Percentiles rank a stretch among this genome's conserved stretches.
Conservation (phyloP, 2,797 vertebrate genomes). For the Helarctos malayanus region DNA sequence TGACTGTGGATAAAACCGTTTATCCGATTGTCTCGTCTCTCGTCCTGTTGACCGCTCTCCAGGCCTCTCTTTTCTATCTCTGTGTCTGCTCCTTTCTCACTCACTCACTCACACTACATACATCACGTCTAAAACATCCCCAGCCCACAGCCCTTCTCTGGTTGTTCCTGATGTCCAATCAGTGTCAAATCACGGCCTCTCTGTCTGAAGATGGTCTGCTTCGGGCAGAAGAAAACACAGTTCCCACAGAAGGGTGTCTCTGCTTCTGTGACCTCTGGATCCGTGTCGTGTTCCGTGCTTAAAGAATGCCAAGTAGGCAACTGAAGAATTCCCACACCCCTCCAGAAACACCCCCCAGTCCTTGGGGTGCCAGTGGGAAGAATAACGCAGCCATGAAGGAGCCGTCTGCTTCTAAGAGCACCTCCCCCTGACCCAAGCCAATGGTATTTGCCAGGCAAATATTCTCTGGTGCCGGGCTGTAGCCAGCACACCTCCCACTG, state of each 20-base stretch:
- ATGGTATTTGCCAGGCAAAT: slow-evolving; percentile 57
- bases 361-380: neutral
- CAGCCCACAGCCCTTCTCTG: slow-evolving; percentile 8
- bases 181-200: slow-evolving; percentile 35
- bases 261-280: neutral
- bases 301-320: slow-evolving; percentile 2
- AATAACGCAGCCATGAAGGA: neutral
- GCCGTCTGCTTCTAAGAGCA: slow-evolving; percentile 12
- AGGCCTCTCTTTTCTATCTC: neutral
- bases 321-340: neutral
- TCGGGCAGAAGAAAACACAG: slow-evolving; percentile 44
- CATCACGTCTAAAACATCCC: neutral
- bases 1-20: neutral
- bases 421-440: neutral
- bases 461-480: slow-evolving; percentile 21
- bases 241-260: neutral
- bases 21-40: neutral
- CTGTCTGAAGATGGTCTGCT: neutral
- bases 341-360: neutral
- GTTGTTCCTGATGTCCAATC: neutral
- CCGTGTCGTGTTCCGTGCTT: neutral
- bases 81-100: neutral
- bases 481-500: slow-evolving; percentile 11
- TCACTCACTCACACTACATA: neutral
- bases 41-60: neutral